Evolutionary conservation across 1,140 invertebrate species (phyloP), one percentile per base, ranked within the genome.

Genomic region (Drusus annulatus): DNA sequence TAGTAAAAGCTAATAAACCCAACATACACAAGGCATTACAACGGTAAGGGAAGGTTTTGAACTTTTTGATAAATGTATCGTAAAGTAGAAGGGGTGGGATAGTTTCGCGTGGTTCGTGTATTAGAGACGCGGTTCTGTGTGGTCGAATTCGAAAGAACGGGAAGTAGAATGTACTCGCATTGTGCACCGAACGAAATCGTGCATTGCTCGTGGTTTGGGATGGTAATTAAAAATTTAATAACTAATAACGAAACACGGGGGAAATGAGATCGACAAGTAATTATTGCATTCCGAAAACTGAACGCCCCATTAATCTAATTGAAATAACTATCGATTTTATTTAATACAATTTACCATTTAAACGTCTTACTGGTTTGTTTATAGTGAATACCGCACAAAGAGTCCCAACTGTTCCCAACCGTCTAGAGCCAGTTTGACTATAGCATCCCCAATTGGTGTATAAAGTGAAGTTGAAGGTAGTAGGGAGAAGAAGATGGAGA

Each of bases 101-200:
- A 7, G 45, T 21, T 71, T 23, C 68, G 68, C 16, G 31, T 36
- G 17, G 19, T 21, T 10, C 31, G 21, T 71, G 36, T 45, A 51
- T 51, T 23, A 52, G 28, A 65, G 17, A 25, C 23, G 68, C 52
- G 45, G 45, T 71, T 52, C n/a, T 51, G 68, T 71, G 68, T 51
- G 68, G 68, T 71, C 68, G 45, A 45, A 45, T 52, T 51, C 45
- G 51, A 71, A 51, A 23, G 68, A 21, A 51, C 31, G 52, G 68
- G 68, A 71, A 71, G 51, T 52, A 17, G 68, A 71, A 71, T 17
- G n/a, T n/a, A n/a, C n/a, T n/a, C n/a, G 17, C 23, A 52, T 71
- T 71, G 45, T 71, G 68, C n/a, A 71, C 17, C 45, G 45, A 13
- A 71, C 36, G n/a, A 13, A 36, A 71, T 51, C 51, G 68, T 51